phyloP scores from a whole-genome alignment of 2,797 vertebrate species.

The Phalanger gymnotis region DNA sequence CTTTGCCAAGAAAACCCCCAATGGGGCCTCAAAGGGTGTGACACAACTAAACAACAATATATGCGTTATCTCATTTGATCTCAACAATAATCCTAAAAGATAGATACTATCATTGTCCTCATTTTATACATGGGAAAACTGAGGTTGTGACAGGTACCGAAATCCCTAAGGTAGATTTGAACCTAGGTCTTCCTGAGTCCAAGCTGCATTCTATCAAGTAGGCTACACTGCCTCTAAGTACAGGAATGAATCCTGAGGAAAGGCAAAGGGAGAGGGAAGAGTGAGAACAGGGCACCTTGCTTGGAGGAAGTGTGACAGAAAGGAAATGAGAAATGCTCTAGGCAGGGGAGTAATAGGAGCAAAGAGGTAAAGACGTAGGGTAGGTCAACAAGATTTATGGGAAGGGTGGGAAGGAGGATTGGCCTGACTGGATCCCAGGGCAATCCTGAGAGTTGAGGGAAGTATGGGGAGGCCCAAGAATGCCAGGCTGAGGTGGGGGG shows the following conservation, averaged over 20 bases:
- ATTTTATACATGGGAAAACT: not conserved
- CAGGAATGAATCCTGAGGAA: not conserved
- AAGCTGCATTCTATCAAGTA: not conserved
- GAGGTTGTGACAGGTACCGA: not conserved
- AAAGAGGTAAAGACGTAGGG: not conserved
- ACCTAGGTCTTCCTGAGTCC: not conserved
- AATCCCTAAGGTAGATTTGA: not conserved
- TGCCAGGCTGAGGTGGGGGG: not conserved
- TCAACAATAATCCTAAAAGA: not conserved
- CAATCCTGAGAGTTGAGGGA: not conserved
- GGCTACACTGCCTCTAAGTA: not conserved
- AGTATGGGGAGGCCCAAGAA: not conserved
- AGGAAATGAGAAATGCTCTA: not conserved
- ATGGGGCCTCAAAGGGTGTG: not conserved
- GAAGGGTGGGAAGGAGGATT: not conserved
- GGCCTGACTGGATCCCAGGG: not conserved
- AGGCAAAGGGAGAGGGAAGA: not conserved
- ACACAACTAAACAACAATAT: not conserved
- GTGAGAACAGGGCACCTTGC: not conserved
- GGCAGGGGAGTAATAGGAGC: not conserved
- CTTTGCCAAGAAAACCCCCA: not conserved
- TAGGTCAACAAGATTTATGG: not conserved
- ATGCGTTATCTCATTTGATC: not conserved
- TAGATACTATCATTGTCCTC: not conserved
- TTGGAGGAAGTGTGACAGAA: not conserved